phyloP scores from a whole-genome alignment of 2,888 invertebrate genomes.

The Protonemura montana region DNA sequence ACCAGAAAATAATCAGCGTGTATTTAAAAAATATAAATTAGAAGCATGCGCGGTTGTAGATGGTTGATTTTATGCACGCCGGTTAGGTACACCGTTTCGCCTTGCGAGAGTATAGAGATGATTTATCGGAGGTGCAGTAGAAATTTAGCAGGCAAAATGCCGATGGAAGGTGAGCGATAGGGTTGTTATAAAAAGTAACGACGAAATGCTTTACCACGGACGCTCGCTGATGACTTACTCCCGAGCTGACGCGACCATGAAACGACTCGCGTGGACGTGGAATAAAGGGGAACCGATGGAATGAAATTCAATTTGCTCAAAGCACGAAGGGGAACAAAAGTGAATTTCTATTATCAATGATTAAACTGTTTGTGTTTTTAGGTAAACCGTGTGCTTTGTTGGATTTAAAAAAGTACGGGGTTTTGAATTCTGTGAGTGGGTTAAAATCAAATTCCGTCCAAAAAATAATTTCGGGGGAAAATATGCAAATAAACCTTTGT shows the following conservation, averaged over 20 bases:
- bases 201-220: neutral
- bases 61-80: neutral
- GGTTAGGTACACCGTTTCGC: neutral
- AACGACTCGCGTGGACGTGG: neutral
- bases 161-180: neutral
- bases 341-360: neutral
- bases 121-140: neutral
- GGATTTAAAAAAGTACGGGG: neutral
- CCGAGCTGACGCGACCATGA: neutral
- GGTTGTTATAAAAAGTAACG: neutral
- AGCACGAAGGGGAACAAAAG: neutral
- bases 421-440: neutral
- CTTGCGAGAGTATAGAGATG: neutral
- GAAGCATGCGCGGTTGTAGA: neutral
- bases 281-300: neutral
- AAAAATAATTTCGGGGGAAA: neutral
- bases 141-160: neutral
- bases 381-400: neutral
- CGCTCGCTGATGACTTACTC: neutral
- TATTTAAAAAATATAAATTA: neutral
- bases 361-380: neutral
- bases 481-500: no score
- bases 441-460: neutral
- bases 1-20: neutral
- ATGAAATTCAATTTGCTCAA: neutral